Evolutionary conservation across 2,888 invertebrate genomes (phyloP).

Genomic region (Pelosia muscerda): DNA sequence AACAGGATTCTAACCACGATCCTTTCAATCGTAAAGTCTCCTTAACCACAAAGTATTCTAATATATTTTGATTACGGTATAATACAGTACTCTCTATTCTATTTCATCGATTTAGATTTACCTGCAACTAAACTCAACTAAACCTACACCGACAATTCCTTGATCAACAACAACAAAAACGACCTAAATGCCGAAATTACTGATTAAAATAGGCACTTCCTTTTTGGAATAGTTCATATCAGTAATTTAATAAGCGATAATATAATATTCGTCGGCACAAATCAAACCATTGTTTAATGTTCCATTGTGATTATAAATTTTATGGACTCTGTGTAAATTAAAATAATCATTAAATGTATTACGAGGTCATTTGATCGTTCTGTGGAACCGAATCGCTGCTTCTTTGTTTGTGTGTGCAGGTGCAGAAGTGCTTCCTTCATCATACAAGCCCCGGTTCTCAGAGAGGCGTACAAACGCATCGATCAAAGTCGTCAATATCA

Average conservation of each 20-base stretch:
- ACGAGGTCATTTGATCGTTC: neutral
- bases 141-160: neutral
- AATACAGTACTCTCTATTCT: no score
- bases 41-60: no score
- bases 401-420: neutral
- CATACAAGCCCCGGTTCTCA: no score
- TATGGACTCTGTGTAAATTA: neutral
- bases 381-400: neutral
- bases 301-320: neutral
- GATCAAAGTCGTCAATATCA: no score
- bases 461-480: no score
- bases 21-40: no score
- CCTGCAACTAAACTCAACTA: neutral
- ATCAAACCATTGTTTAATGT: slow-evolving; percentile 4
- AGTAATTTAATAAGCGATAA: no score
- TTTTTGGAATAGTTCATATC: slow-evolving; percentile 25
- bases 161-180: slow-evolving; percentile 26
- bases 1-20: no score
- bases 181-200: neutral
- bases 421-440: neutral
- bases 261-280: slow-evolving; percentile 13
- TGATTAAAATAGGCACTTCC: neutral
- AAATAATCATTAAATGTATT: neutral
- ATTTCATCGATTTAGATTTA: neutral
- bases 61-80: no score